These are phyloP conservation scores for Argyra leucocephala DNA, from an alignment of 2,888 invertebrate genomes.

Conservation along the genomic window DNA sequence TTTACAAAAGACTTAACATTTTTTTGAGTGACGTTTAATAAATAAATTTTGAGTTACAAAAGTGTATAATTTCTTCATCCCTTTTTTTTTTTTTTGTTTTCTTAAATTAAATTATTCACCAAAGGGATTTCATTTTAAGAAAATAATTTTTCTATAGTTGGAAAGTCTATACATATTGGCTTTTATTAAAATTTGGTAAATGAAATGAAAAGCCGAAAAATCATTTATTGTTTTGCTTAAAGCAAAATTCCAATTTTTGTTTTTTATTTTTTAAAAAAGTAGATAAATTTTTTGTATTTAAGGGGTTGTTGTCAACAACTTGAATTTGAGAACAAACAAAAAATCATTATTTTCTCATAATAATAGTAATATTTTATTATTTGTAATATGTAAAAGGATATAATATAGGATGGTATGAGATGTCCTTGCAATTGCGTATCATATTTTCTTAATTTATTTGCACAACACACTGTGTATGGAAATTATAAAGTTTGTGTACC, in stretches of 20 bases:
- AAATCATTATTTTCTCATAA: background rate
- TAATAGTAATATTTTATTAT: background rate
- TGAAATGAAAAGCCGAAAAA: background rate
- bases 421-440: constrained; percentile 3
- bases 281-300: too few relatives aligned
- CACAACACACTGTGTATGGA: too few relatives aligned
- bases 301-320: background rate
- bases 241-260: background rate
- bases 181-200: background rate
- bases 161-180: background rate
- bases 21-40: background rate
- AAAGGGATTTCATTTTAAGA: background rate
- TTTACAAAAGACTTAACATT: background rate
- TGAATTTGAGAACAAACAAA: background rate
- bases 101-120: background rate
- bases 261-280: background rate
- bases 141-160: background rate
- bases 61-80: background rate
- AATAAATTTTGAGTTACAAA: background rate
- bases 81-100: background rate
- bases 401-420: background rate
- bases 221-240: background rate
- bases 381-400: background rate
- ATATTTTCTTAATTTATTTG: background rate
- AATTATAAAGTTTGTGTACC: too few relatives aligned